Base-by-base conservation (phyloP, 2,113 vertebrate genomes). In the Brachypodius melanocephalos region DNA sequence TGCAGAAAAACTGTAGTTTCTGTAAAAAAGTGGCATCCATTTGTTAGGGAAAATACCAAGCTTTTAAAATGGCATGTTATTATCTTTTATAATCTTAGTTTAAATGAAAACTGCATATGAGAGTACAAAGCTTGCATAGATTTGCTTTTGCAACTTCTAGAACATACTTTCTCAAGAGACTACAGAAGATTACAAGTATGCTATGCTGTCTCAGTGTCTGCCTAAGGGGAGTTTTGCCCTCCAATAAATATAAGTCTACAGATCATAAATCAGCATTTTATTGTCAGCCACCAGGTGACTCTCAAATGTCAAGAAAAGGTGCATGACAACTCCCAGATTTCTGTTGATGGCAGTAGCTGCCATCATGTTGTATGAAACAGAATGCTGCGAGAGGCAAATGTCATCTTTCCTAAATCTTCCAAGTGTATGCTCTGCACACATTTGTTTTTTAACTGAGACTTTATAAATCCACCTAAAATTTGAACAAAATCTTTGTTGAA, bases 271-370 rank as follows among this genome's bases (percentile, higher is more conserved):
- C 67, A 65, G 49, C 67, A 43, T 90, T 97, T 96, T 95, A 95
- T 91, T n/a, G 8, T 93, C 79, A 85, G 51, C 91, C 26, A 86
- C 61, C 88, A 82, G 88, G 84, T 97, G 94, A 96, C 86, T 96
- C 78, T 94, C 71, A 96, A 96, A 96, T 97, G 94, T 95, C 95
- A 96, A 72, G 81, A 81, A 91, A 85, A 97, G 81, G 91, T 94
- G 83, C 45, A 24, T 66, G 75, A 82, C 85, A 80, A 89, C 69
- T 93, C 66, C 66, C 73, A 79, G 87, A 88, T 94, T 96, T 95
- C 78, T 94, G 79, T 86, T 88, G 89, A 62, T 91, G 66, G 57
- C 82, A 58, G 36, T 77, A 79, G 73, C 55, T 95, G 85, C 72
- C 75, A 69, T 95, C 19, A 3, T 62, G 46, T 84, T 90, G 66